phyloP scores from a whole-genome alignment of 92 coral and sea anemone genomes.

The Phenganax marumi region DNA sequence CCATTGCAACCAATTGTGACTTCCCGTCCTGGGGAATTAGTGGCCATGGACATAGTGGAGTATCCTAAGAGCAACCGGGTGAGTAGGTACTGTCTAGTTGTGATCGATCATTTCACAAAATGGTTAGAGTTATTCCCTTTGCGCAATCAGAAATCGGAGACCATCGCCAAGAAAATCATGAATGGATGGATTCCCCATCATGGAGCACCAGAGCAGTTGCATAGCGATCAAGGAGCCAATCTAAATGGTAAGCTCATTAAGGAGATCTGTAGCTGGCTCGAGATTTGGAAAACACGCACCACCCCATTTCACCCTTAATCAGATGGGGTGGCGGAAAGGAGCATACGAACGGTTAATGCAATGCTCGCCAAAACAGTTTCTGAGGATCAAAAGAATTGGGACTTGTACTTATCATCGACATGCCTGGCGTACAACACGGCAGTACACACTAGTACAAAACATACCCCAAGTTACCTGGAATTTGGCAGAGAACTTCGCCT shows the following conservation, averaged over 20 bases:
- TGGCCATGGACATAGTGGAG: slow-evolving; percentile 49
- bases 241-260: slow-evolving; percentile 23
- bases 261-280: slow-evolving; percentile 7
- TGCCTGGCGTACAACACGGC: not conserved
- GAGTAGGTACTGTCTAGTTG: too few relatives aligned
- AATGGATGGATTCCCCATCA: slow-evolving; percentile 45
- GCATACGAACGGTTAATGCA: slow-evolving; percentile 29
- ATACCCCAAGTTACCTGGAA: too few relatives aligned
- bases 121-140: slow-evolving; percentile 31
- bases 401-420: not conserved
- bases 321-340: slow-evolving; percentile 21
- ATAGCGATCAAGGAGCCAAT: slow-evolving; percentile 51
- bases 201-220: slow-evolving; percentile 61
- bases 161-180: slow-evolving; percentile 46
- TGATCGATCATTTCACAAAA: slow-evolving; percentile 31
- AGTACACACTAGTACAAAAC: slow-evolving; percentile 17
- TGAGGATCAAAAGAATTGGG: slow-evolving; percentile 15
- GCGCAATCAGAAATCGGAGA: slow-evolving; percentile 5
- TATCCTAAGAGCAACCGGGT: too few relatives aligned
- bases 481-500: too few relatives aligned
- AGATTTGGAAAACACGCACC: slow-evolving; percentile 41
- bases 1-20: slow-evolving; percentile 58
- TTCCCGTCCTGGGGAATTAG: slow-evolving; percentile 44
- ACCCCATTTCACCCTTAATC: slow-evolving; percentile 23
- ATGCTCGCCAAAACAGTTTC: not conserved